phyloP scores from a whole-genome alignment of 2,888 invertebrate genomes.

The Tachina grossa region DNA sequence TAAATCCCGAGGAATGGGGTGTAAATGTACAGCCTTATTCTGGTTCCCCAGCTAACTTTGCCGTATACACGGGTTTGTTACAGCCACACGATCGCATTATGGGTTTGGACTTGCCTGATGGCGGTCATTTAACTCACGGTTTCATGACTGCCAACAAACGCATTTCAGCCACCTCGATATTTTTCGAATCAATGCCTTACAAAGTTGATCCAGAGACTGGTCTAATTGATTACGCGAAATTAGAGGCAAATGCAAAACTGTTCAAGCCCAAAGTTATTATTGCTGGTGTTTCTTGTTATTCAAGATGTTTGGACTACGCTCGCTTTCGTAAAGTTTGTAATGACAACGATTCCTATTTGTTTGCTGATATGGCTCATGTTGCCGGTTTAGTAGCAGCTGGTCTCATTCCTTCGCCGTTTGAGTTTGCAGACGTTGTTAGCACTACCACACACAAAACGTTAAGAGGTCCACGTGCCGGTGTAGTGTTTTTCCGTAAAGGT shows the following conservation, averaged over 20 bases:
- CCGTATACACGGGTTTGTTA: constrained; percentile 94
- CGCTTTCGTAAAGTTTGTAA: constrained; percentile 93
- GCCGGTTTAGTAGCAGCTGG: constrained; percentile 96
- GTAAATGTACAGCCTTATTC: constrained; percentile 99
- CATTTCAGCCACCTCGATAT: constrained; percentile 98
- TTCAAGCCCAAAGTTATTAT: constrained; percentile 97
- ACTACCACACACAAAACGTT: constrained; percentile 98
- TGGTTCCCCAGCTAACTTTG: constrained; percentile 97
- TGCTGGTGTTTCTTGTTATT: constrained; percentile 97
- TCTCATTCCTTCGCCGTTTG: constrained; percentile 94
- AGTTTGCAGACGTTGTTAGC: constrained; percentile 94
- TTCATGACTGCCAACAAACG: constrained; percentile 95
- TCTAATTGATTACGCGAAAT: constrained; percentile 95
- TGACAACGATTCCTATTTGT: constrained; percentile 91
- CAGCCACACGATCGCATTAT: constrained; percentile 98
- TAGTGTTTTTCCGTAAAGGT: constrained; percentile 97
- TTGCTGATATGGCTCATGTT: constrained; percentile 98
- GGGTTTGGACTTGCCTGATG: constrained; percentile 98
- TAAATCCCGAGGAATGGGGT: constrained; percentile 95
- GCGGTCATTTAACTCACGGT: constrained; percentile 96
- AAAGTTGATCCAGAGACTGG: constrained; percentile 93
- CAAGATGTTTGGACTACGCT: constrained; percentile 95
- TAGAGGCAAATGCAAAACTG: constrained; percentile 91
- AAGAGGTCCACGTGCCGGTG: constrained; percentile 92
- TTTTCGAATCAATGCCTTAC: constrained; percentile 99